phyloP scores from a whole-genome alignment of 1,140 invertebrate genomes.

The Cataglyphis hispanica region DNA sequence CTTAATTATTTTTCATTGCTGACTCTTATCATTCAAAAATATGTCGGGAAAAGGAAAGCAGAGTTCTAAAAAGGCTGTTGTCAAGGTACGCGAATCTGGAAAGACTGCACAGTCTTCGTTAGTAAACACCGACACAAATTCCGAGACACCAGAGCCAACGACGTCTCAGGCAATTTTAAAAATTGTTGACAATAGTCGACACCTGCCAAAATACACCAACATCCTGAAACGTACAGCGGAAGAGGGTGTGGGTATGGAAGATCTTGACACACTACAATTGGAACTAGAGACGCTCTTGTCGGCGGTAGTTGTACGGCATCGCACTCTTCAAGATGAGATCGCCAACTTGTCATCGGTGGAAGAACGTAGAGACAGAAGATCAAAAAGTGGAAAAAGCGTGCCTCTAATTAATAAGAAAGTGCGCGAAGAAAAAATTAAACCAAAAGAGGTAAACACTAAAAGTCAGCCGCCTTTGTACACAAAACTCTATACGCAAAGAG shows the following conservation, averaged over 20 bases:
- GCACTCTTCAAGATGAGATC: constrained; percentile 92
- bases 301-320: constrained; percentile 91
- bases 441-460: constrained; percentile 83
- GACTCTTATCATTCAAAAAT: constrained; percentile 12
- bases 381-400: constrained; percentile 86
- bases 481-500: constrained; percentile 84
- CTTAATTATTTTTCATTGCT: background rate
- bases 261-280: constrained; percentile 94
- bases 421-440: constrained; percentile 87
- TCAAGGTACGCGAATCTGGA: constrained; percentile 81
- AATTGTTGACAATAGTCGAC: constrained; percentile 86
- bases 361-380: constrained; percentile 89
- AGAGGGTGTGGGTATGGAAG: constrained; percentile 91
- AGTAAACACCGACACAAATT: constrained; percentile 74
- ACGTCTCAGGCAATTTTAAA: constrained; percentile 83
- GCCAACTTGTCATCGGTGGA: constrained; percentile 90
- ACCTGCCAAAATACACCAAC: constrained; percentile 87
- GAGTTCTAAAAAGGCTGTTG: constrained; percentile 83
- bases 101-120: constrained; percentile 78
- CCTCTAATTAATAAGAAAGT: constrained; percentile 86
- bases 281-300: constrained; percentile 96
- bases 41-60: constrained; percentile 86
- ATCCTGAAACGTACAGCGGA: constrained; percentile 88
- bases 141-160: constrained; percentile 75
- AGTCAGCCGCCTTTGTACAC: constrained; percentile 81